Evolutionary conservation across 1,140 invertebrate genomes (phyloP), one percentile per base, ranked within the genome.

Genomic region (Lepidostoma basale): DNA sequence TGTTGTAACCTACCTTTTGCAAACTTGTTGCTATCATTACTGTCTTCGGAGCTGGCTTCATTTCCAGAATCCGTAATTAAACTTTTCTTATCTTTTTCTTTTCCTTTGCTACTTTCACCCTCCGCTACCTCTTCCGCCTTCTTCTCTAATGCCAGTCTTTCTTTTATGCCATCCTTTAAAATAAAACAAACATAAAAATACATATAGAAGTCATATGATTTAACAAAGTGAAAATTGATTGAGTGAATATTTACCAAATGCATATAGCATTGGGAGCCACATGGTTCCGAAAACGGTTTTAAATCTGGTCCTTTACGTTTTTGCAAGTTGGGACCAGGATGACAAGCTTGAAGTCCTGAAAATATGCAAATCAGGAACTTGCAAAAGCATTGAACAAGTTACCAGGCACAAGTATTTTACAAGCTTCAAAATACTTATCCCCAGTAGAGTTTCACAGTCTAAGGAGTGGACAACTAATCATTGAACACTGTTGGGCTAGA

Each of bases 11-110:
- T 68, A 82, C 81, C 81, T 74, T 83, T 83, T 30, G 78, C 79
- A 67, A 75, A 81, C 5, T 79, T 88, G 74, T 92, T 92, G 75
- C 92, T 94, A 74, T 96, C 94, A 75, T 95, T 96, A 75, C 93
- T 95, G 75, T 96, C 94, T 79, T 97, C 94, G 2, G 92, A 95
- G 74, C 92, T 95, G 0, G 92, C 93, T 79, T 97, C 95, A 79
- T 96, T 96, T 39, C 93, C 93, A 20, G 93, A 96, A 82, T 96
- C 94, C 4, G 93, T 86, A 22, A 88, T 85, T 23, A 85, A 74
- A 88, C 86, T 74, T 92, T 92, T 39, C 67, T 80, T 77, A 45
- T 81, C 78, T 45, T 80, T 78, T 60, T 77, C 77, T 70, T 80
- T 79, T 2, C 77, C 77, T 75, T 80, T 80, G 10, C 75, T 76